phyloP scores from a whole-genome alignment of 2,888 invertebrate species.

The Pharmacophagus antenor region DNA sequence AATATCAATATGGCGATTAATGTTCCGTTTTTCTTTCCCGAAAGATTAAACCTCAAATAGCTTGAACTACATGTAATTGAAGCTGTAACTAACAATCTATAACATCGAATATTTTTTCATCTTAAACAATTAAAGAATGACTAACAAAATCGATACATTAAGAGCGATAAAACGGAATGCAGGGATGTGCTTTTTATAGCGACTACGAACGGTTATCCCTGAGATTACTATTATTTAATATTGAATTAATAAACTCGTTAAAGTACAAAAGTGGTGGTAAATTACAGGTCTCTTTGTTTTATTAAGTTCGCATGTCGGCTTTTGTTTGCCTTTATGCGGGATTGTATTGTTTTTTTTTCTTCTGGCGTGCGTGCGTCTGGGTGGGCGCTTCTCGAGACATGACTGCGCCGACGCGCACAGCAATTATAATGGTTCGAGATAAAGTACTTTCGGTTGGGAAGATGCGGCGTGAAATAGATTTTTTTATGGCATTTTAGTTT shows the following conservation, averaged over 20 bases:
- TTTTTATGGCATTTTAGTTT: constrained; percentile 49
- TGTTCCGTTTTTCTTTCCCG: too few relatives aligned
- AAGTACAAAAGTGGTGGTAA: constrained; percentile 74
- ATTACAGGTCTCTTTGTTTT: constrained; percentile 74
- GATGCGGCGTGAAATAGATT: constrained; percentile 61
- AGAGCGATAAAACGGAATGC: constrained; percentile 63
- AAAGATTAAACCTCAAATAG: neutral
- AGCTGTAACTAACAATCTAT: neutral
- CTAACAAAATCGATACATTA: constrained; percentile 60
- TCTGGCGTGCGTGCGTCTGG: constrained; percentile 66
- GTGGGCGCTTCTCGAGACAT: constrained; percentile 74
- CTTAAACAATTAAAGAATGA: constrained; percentile 42
- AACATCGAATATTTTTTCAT: constrained; percentile 3
- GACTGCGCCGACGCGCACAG: constrained; percentile 65
- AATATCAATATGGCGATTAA: too few relatives aligned
- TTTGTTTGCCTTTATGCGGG: constrained; percentile 75
- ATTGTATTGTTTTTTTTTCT: constrained; percentile 60
- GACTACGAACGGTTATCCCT: constrained; percentile 70
- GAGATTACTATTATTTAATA: constrained; percentile 79
- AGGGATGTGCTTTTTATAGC: constrained; percentile 71
- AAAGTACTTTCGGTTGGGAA: constrained; percentile 58
- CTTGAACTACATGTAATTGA: neutral
- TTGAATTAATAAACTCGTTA: constrained; percentile 81
- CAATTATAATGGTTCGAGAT: constrained; percentile 64
- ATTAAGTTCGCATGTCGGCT: constrained; percentile 74